A percentile compares a stretch with the other conserved stretches of the same genome.
Conservation (phyloP, 2,888 invertebrate genomes). For the Sympetrum striolatum region DNA sequence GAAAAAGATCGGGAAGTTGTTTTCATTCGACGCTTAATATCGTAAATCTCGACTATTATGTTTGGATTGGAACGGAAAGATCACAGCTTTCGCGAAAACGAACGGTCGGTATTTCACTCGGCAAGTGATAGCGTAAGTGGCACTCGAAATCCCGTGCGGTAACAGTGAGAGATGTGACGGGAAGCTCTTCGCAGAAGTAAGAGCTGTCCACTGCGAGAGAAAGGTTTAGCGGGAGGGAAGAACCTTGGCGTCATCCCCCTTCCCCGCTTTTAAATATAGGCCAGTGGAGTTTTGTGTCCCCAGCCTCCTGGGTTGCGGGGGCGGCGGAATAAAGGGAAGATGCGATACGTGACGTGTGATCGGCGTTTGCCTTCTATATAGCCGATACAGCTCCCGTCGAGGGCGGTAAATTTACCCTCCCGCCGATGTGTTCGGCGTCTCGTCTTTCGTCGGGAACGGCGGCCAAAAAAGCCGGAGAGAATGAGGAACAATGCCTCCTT, state of each 20-base stretch:
- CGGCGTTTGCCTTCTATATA: neutral
- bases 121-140: too few species aligned
- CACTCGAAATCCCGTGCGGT: too few species aligned
- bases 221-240: too few species aligned
- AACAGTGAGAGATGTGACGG: too few species aligned
- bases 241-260: neutral
- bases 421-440: neutral
- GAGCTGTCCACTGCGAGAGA: too few species aligned
- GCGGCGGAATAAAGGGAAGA: neutral
- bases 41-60: too few species aligned
- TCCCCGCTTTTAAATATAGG: slow-evolving; percentile 22
- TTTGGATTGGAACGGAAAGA: too few species aligned
- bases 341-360: neutral
- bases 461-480: neutral
- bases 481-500: neutral
- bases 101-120: too few species aligned
- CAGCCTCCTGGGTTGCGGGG: neutral
- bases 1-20: too few species aligned
- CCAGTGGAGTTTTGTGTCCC: slow-evolving; percentile 8
- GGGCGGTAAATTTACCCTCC: neutral
- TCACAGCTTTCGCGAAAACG: too few species aligned
- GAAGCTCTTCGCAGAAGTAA: too few species aligned
- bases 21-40: too few species aligned
- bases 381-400: neutral
- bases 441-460: neutral